Evolutionary conservation across 2,888 invertebrate species (phyloP).

Genomic region (Campaea margaritaria): DNA sequence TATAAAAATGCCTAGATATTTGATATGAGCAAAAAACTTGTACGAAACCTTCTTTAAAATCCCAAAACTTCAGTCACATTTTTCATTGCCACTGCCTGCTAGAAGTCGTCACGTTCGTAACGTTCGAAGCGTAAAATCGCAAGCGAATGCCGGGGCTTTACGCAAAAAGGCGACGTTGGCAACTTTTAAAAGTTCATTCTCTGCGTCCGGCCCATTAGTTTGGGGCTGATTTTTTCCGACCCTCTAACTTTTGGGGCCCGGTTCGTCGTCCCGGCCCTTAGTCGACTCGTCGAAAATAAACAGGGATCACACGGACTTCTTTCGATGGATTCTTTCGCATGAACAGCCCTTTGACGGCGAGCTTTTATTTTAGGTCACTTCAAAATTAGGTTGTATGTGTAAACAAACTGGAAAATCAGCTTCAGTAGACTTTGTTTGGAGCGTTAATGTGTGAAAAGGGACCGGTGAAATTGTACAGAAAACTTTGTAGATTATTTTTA

Average conservation of each 20-base stretch:
- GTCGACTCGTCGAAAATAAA: slow-evolving; percentile 61
- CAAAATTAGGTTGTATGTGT: slow-evolving; percentile 25
- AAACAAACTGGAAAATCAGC: slow-evolving; percentile 23
- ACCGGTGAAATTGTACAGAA: too few relatives aligned
- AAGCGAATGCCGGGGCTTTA: slow-evolving; percentile 31
- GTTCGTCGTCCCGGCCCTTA: slow-evolving; percentile 48
- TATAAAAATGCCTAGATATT: too few relatives aligned
- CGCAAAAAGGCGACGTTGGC: slow-evolving; percentile 48
- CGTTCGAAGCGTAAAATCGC: slow-evolving; percentile 29
- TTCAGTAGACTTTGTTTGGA: slow-evolving; percentile 8
- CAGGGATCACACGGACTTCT: slow-evolving; percentile 61
- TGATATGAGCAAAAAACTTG: too few relatives aligned
- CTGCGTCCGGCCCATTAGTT: slow-evolving; percentile 74
- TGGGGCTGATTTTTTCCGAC: slow-evolving; percentile 66
- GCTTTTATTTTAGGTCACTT: slow-evolving; percentile 25
- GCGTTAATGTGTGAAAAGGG: slow-evolving; percentile 17
- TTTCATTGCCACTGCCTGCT: slow-evolving; percentile 13
- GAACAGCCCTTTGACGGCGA: slow-evolving; percentile 48
- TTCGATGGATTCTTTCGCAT: slow-evolving; percentile 60
- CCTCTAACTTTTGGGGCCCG: slow-evolving; percentile 61
- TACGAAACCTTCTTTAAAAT: slow-evolving; percentile 5
- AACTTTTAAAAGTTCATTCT: slow-evolving; percentile 73
- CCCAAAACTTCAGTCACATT: slow-evolving; percentile 14
- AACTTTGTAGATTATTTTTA: too few relatives aligned
- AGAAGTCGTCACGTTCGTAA: slow-evolving; percentile 19